phyloP scores from a whole-genome alignment of 2,113 vertebrate species.

The Chloropsis cyanopogon region DNA sequence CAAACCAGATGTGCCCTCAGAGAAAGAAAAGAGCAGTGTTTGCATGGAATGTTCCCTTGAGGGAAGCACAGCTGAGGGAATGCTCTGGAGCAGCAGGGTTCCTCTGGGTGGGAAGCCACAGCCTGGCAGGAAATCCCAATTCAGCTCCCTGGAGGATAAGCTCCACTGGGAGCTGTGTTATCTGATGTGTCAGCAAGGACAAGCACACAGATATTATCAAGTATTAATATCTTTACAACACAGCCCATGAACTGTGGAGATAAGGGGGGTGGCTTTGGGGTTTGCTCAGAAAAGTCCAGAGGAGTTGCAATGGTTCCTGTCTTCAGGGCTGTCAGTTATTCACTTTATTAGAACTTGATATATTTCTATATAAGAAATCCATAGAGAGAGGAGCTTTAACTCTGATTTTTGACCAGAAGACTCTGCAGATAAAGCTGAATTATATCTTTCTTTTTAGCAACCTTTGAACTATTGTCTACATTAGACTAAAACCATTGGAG shows the following conservation, averaged over 20 bases:
- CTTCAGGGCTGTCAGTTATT: neutral
- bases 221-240: constrained; percentile 48
- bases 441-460: neutral
- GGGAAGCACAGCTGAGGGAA: neutral
- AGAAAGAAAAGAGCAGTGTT: neutral
- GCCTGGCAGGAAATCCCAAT: neutral
- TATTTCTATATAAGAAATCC: neutral
- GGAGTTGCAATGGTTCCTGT: neutral
- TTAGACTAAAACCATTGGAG: neutral
- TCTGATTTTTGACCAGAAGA: neutral
- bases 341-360: neutral
- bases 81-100: neutral
- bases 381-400: neutral
- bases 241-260: neutral
- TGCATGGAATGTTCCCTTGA: neutral
- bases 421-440: neutral
- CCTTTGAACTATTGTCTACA: neutral
- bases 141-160: neutral
- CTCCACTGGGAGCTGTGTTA: neutral
- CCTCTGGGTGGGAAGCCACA: neutral
- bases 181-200: constrained; percentile 17
- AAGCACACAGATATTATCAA: neutral
- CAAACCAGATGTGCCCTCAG: neutral
- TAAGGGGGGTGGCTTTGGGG: neutral
- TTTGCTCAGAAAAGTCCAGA: neutral